Percentiles rank a stretch among this genome's conserved stretches.
Conservation (phyloP, 2,113 vertebrate genomes). For the Poeciliopsis prolifica region DNA sequence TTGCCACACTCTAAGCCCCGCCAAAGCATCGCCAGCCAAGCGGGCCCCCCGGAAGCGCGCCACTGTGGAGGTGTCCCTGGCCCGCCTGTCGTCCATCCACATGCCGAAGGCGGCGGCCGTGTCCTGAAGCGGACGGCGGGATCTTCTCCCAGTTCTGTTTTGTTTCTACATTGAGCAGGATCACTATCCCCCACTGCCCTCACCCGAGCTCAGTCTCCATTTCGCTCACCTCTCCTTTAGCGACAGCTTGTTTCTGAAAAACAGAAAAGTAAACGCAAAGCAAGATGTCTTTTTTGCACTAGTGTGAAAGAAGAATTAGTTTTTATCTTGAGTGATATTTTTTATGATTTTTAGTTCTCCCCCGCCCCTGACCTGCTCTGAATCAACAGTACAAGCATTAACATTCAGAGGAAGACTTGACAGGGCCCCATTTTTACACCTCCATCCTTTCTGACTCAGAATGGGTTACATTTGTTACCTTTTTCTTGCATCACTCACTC, state of each 20-base stretch:
- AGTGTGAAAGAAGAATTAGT: conserved; percentile 97
- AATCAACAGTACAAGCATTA: conserved; percentile 89
- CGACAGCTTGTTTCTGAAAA: conserved; percentile 84
- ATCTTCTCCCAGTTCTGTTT: not conserved
- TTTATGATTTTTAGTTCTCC: conserved; percentile 80
- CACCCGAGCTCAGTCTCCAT: conserved; percentile 32
- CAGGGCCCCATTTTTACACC: conserved; percentile 17
- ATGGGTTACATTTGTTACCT: conserved; percentile 55
- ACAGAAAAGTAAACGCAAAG: conserved; percentile 66
- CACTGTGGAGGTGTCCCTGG: conserved; percentile 90
- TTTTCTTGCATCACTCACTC: conserved; percentile 50
- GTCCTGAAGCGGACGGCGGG: conserved; percentile 80
- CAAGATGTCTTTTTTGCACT: conserved; percentile 99
- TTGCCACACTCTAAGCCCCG: conserved; percentile 83
- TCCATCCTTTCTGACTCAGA: conserved; percentile 23
- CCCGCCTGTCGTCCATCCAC: conserved; percentile 88
- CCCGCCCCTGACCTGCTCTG: conserved; percentile 6
- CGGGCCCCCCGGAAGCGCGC: conserved; percentile 93
- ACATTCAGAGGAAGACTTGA: conserved; percentile 56
- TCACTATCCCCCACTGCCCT: conserved; percentile 46
- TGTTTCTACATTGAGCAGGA: conserved; percentile 31
- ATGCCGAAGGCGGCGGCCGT: conserved; percentile 84
- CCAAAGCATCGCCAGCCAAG: conserved; percentile 89
- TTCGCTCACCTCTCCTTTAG: conserved; percentile 79
- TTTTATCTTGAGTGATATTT: conserved; percentile 76